A percentile compares a stretch with the other conserved stretches of the same genome.
Evolutionary conservation across 1,140 invertebrate genomes (phyloP).

Genomic region (Cepaea nemoralis): DNA sequence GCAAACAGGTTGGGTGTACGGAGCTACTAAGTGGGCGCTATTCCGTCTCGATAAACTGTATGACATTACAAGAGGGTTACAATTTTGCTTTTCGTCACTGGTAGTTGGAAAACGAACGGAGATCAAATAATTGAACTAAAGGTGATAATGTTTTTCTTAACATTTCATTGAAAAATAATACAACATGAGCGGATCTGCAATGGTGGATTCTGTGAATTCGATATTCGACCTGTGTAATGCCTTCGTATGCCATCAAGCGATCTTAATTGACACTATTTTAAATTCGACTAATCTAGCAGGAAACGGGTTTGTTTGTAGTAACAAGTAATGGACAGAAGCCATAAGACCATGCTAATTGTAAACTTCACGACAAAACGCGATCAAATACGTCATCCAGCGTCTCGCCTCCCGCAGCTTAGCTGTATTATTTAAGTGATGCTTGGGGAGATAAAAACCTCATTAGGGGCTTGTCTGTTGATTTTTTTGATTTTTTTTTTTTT

Average conservation of each 20-base stretch:
- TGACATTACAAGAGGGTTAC: not conserved
- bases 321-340: not conserved
- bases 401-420: too few relatives aligned
- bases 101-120: not conserved
- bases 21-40: not conserved
- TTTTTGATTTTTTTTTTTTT: too few relatives aligned
- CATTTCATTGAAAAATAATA: not conserved
- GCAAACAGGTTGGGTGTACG: not conserved
- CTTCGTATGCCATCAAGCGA: not conserved
- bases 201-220: not conserved
- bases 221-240: not conserved
- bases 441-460: too few relatives aligned
- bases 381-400: not conserved
- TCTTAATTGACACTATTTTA: not conserved
- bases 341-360: not conserved
- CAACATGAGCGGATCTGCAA: not conserved
- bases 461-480: too few relatives aligned
- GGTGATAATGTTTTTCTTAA: conserved; percentile 4
- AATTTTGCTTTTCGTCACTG: not conserved
- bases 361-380: not conserved
- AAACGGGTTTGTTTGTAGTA: not conserved
- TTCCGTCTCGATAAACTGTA: not conserved
- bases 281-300: not conserved
- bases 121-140: not conserved
- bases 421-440: too few relatives aligned